Evolutionary conservation across 2,797 vertebrate genomes (phyloP).

Genomic region (Hylomyscus alleni): DNA sequence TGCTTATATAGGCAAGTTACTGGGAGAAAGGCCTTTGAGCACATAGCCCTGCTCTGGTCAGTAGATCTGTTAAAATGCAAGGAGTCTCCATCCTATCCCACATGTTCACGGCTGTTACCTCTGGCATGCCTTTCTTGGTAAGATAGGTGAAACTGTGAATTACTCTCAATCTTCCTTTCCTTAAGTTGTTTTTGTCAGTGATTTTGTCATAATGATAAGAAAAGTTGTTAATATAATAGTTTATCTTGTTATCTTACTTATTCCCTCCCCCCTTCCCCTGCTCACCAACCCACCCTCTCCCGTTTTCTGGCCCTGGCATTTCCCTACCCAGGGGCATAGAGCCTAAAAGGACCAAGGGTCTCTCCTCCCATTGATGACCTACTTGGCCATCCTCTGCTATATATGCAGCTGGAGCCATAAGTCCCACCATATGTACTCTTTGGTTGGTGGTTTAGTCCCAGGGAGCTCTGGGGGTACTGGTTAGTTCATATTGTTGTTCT

Average conservation of each 20-base stretch:
- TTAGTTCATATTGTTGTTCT: no score
- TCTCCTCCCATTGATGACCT: no score
- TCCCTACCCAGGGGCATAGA: no score
- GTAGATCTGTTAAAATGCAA: background rate
- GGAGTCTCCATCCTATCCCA: background rate
- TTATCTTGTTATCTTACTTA: background rate
- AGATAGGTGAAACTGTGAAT: background rate
- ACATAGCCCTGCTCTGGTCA: background rate
- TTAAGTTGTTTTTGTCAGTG: background rate
- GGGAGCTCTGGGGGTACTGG: no score
- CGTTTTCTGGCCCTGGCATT: no score
- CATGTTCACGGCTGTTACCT: background rate
- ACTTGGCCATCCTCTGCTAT: no score
- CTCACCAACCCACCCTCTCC: no score
- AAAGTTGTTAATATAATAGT: background rate
- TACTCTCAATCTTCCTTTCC: background rate
- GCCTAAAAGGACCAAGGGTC: no score
- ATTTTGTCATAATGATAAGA: background rate
- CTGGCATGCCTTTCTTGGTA: background rate
- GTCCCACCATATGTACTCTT: no score
- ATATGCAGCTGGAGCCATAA: no score
- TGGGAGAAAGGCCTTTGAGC: background rate
- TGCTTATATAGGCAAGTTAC: background rate
- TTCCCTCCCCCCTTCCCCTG: no score
- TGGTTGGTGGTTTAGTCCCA: no score